These are phyloP conservation scores for Tachystola acroxantha DNA, from an alignment of 2,888 invertebrate species.

Conservation along the genomic window DNA sequence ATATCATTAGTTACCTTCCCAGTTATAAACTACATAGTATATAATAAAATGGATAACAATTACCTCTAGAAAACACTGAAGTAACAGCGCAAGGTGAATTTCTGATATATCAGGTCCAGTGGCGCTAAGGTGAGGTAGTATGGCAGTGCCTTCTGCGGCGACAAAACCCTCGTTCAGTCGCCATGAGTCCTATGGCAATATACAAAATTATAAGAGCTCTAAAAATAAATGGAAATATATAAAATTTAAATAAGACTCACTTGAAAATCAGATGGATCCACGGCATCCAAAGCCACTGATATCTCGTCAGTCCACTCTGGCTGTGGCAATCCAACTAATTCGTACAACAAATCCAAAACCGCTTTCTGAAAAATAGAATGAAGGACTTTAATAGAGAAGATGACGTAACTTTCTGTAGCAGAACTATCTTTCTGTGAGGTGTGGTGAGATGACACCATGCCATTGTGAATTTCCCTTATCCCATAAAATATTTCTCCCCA, in stretches of 20 bases:
- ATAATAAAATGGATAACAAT: conserved; percentile 17
- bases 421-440: too few relatives aligned
- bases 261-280: conserved; percentile 91
- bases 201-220: too few relatives aligned
- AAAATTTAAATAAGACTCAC: conserved; percentile 29
- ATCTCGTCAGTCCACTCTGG: conserved; percentile 97
- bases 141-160: conserved; percentile 92
- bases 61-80: conserved; percentile 92
- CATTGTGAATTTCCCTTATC: too few relatives aligned
- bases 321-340: conserved; percentile 90
- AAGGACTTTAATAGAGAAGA: too few relatives aligned
- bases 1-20: background rate
- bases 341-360: conserved; percentile 93
- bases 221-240: background rate
- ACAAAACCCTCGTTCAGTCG: conserved; percentile 95
- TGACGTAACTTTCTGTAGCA: too few relatives aligned
- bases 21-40: background rate
- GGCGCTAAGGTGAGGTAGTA: conserved; percentile 91
- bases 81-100: conserved; percentile 91
- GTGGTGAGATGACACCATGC: too few relatives aligned
- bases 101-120: conserved; percentile 93
- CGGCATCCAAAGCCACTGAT: conserved; percentile 90
- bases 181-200: conserved; percentile 91
- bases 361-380: conserved; percentile 83
- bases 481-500: too few relatives aligned